Conservation (phyloP, 2,113 vertebrate genomes). For the Barnardius zonarius region DNA sequence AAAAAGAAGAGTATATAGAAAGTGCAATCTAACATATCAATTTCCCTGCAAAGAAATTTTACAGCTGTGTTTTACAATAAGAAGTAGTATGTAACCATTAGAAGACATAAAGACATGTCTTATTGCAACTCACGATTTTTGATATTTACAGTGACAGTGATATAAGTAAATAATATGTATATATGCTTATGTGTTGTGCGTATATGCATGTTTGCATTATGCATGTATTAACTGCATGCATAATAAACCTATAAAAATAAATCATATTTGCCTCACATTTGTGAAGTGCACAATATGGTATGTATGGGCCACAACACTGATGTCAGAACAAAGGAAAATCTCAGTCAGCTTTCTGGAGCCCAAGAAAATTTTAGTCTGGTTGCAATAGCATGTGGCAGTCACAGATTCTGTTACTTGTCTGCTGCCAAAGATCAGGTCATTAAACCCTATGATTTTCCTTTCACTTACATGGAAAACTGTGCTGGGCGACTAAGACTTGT, state of each 20-base stretch:
- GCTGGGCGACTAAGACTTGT: constrained; percentile 27
- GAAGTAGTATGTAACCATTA: not conserved
- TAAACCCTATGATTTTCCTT: constrained; percentile 5
- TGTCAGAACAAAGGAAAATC: constrained; percentile 24
- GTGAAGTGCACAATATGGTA: not conserved
- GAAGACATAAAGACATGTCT: not conserved
- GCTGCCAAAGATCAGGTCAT: constrained; percentile 37
- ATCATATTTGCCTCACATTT: not conserved
- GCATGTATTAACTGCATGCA: constrained; percentile 35
- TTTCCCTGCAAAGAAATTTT: constrained; percentile 11
- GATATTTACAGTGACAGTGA: not conserved
- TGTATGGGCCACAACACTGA: not conserved
- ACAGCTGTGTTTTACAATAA: not conserved
- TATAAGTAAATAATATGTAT: not conserved
- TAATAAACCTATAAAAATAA: constrained; percentile 33
- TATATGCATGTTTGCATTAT: constrained; percentile 14
- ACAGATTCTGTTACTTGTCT: constrained; percentile 6
- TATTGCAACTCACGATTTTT: not conserved
- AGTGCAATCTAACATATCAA: not conserved
- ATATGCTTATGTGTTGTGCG: not conserved
- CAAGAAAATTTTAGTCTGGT: not conserved
- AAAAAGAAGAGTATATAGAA: not conserved
- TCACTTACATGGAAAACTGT: not conserved
- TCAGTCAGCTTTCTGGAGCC: not conserved
- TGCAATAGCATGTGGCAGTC: not conserved